Conservation (phyloP, 2,113 vertebrate species). For the Lepus europaeus region DNA sequence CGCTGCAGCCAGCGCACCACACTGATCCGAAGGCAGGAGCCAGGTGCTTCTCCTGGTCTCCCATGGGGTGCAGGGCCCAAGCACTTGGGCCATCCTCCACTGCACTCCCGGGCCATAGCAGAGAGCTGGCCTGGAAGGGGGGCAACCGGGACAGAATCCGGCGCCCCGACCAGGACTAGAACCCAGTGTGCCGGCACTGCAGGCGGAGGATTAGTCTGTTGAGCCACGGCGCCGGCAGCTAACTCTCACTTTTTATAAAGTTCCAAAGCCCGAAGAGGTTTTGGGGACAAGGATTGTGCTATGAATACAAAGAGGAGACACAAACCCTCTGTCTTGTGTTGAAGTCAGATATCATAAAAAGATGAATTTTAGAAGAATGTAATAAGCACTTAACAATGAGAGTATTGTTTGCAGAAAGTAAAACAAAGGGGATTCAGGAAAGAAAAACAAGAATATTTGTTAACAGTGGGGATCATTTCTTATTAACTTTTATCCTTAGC, state of each 20-base stretch:
- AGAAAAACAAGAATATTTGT: conserved; percentile 28
- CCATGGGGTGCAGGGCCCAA: too few relatives aligned
- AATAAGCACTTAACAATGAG: conserved; percentile 49
- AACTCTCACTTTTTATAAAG: conserved; percentile 38
- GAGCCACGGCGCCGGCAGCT: neutral
- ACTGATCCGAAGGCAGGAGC: too few relatives aligned
- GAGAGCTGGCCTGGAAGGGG: too few relatives aligned
- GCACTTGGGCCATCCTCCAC: too few relatives aligned
- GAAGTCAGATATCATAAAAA: neutral
- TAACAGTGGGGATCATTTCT: neutral
- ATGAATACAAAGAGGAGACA: neutral
- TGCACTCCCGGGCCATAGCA: too few relatives aligned
- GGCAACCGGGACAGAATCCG: too few relatives aligned
- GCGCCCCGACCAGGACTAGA: too few relatives aligned
- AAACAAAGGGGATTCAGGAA: conserved; percentile 36
- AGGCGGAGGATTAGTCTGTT: too few relatives aligned
- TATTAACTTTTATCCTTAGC: neutral
- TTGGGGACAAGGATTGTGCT: neutral
- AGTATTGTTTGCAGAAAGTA: neutral
- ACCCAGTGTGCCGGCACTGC: too few relatives aligned
- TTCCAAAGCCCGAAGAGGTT: neutral
- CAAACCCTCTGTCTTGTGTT: neutral
- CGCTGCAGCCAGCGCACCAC: too few relatives aligned
- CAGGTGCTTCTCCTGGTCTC: too few relatives aligned
- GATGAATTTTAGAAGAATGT: neutral